phyloP scores from a whole-genome alignment of 1,140 invertebrate genomes.

The Lysiphlebus fabarum region DNA sequence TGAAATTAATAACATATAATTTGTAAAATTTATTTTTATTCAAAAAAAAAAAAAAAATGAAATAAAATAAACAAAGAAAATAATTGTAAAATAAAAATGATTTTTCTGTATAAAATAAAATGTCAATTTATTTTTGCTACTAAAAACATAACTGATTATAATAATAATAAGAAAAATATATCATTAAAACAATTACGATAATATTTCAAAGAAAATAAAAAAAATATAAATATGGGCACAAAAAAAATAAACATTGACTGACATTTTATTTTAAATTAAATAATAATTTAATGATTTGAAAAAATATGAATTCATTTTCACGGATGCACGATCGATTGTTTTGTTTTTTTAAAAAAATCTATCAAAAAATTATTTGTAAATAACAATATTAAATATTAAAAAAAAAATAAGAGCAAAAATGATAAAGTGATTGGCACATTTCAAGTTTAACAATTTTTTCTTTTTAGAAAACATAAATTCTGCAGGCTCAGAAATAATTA shows the following conservation, averaged over 20 bases:
- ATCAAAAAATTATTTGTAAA: background rate
- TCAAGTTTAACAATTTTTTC: no score
- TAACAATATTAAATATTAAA: background rate
- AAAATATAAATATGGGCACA: background rate
- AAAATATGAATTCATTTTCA: constrained; percentile 13
- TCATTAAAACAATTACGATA: no score
- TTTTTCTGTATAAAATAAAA: no score
- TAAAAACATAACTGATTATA: background rate
- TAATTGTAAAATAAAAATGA: no score
- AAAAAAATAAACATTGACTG: no score
- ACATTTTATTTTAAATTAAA: background rate
- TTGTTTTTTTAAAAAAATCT: background rate
- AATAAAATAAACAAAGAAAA: no score
- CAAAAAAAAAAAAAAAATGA: no score
- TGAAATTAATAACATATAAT: no score
- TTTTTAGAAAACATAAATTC: no score
- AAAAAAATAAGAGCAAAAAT: background rate
- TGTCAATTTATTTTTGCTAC: constrained; percentile 17
- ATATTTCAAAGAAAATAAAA: constrained; percentile 5
- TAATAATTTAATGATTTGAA: background rate
- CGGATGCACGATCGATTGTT: constrained; percentile 22
- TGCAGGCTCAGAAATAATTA: no score
- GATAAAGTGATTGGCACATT: background rate
- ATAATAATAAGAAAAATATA: background rate
- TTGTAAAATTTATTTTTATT: no score